Evolutionary conservation across 35 echinoderm and acorn worm species (phyloP), one percentile per base, ranked within the genome.

Genomic region (Ophioderma brevispina): DNA sequence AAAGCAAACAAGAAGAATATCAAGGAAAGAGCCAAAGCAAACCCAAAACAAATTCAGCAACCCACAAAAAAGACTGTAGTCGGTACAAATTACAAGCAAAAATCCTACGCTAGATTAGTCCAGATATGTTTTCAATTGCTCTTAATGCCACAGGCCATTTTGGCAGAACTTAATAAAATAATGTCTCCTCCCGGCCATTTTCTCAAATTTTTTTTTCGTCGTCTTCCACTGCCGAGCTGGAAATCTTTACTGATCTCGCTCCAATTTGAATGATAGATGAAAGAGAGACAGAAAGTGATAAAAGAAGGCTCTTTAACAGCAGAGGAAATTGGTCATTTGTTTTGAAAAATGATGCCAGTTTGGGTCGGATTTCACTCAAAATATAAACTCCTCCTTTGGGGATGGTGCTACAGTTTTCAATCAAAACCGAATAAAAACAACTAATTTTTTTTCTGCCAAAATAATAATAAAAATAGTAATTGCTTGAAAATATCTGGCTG

Each of bases 111-210:
- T 4, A 70, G 59, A 70, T 70, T 70, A 25, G 59, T 25, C 4
- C 3, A 70, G 15, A 70, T 70, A 70, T 70, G 23, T 70, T 70
- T 70, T 70, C 59, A 70, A 70, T 70, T 70, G 59, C 59, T 70
- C 23, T 15, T 25, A 70, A 18, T 25, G 59, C 59, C 59, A 18
- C 2, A 70, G 59, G 59, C 59, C 59, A 70, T 18, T 70, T 15
- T 70, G 59, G 59, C 59, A 70, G 6, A 70, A 70, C 23, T 70
- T 70, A 70, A 70, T 70, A 70, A 70, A 70, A 70, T 70, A 70
- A 70, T 70, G 59, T 70, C 59, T 70, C 59, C 59, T 70, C 59
- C n/a, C n/a, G 23, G 59, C 17, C 59, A 70, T 70, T 70, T 70
- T 4, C 17, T 17, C n/a, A n/a, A 46, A 8, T 46, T 46, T 46